Evolutionary conservation across 1,140 invertebrate genomes (phyloP).

Genomic region (Pissodes strobi): DNA sequence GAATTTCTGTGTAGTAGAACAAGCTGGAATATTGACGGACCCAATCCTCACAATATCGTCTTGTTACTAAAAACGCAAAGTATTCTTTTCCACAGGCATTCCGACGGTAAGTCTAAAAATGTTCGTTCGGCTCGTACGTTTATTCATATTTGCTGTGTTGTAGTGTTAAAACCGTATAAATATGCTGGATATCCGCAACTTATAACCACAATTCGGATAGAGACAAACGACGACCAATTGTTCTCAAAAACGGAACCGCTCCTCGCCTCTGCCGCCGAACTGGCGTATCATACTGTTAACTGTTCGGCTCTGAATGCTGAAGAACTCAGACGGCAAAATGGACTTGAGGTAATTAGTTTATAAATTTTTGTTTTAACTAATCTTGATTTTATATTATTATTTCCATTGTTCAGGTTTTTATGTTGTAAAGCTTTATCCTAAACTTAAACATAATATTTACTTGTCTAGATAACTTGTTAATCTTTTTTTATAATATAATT

Average conservation of each 20-base stretch:
- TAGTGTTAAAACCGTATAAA: conserved; percentile 94
- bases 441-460: no score
- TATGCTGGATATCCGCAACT: conserved; percentile 98
- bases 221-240: conserved; percentile 89
- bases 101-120: conserved; percentile 66
- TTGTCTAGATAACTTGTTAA: no score
- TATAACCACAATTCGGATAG: conserved; percentile 93
- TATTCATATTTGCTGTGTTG: conserved; percentile 35
- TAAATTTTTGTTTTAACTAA: no score
- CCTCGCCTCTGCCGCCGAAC: conserved; percentile 87
- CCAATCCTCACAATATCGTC: conserved; percentile 95
- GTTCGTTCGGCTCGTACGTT: background rate
- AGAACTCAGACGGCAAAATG: conserved; percentile 91
- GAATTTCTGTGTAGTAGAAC: conserved; percentile 96
- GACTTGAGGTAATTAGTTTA: conserved; percentile 71
- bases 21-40: conserved; percentile 84
- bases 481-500: no score
- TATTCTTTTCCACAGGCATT: conserved; percentile 92
- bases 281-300: conserved; percentile 94
- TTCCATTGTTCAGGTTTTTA: no score
- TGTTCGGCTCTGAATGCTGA: conserved; percentile 98
- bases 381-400: no score
- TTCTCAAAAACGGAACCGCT: conserved; percentile 89
- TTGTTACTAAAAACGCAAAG: conserved; percentile 94
- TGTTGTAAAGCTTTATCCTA: no score